These are phyloP conservation scores for Caenorhabditis elegans DNA, from an alignment of 1,140 invertebrate species.

Conservation along the genomic window DNA sequence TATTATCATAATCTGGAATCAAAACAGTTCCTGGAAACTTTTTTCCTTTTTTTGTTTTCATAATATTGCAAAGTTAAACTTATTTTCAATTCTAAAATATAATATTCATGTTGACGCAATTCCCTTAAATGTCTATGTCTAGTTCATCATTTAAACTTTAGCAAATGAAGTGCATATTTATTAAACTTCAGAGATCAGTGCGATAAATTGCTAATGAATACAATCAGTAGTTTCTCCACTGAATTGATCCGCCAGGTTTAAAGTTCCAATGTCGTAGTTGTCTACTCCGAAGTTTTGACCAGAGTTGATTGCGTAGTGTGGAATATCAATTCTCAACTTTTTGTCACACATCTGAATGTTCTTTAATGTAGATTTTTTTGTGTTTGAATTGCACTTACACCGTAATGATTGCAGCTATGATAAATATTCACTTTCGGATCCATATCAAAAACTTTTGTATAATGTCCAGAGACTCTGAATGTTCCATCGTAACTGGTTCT, in stretches of 20 bases:
- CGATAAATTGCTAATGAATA: slow-evolving; percentile 44
- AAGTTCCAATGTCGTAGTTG: slow-evolving; percentile 54
- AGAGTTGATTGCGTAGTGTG: slow-evolving; percentile 53
- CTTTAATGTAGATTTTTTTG: too few relatives aligned
- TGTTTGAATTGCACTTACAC: too few relatives aligned
- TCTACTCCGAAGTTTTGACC: slow-evolving; percentile 44
- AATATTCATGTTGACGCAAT: too few relatives aligned
- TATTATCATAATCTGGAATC: not conserved
- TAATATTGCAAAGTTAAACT: too few relatives aligned
- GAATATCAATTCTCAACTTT: slow-evolving; percentile 58
- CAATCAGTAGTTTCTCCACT: slow-evolving; percentile 58
- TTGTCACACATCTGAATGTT: slow-evolving; percentile 29
- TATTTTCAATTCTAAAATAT: too few relatives aligned
- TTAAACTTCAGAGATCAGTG: not conserved
- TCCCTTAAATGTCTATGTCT: too few relatives aligned
- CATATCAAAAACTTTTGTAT: slow-evolving; percentile 60
- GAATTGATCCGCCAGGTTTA: slow-evolving; percentile 57
- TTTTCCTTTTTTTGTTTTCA: too few relatives aligned
- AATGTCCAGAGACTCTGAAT: slow-evolving; percentile 55
- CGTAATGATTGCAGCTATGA: slow-evolving; percentile 58
- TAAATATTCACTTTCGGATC: slow-evolving; percentile 64
- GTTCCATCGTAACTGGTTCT: slow-evolving; percentile 53
- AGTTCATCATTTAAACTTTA: too few relatives aligned
- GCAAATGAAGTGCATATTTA: not conserved
- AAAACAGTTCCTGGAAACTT: too few relatives aligned